A percentile compares a stretch with the other conserved stretches of the same genome.
Evolutionary conservation across 2,888 invertebrate genomes (phyloP).

Genomic region (Agrotis clavis): DNA sequence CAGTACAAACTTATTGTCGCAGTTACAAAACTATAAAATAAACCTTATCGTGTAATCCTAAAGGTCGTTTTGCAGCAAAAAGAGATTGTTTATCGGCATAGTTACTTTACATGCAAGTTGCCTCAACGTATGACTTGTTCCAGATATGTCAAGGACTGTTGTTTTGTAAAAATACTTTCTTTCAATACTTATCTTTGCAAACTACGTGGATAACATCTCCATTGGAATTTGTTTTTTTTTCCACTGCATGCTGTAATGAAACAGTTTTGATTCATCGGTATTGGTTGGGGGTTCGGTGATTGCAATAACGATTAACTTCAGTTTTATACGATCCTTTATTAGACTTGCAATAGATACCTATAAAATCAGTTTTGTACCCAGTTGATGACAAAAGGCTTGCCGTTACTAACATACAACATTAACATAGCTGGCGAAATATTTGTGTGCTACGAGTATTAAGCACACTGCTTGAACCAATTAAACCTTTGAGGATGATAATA

Average conservation of each 20-base stretch:
- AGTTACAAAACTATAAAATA: slow-evolving; percentile 46
- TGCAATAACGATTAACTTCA: neutral
- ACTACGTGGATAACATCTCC: slow-evolving; percentile 57
- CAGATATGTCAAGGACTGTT: slow-evolving; percentile 87
- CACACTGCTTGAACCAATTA: too few relatives aligned
- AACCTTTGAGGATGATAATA: too few relatives aligned
- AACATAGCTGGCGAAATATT: too few relatives aligned
- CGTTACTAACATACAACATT: too few relatives aligned
- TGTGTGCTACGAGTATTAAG: too few relatives aligned
- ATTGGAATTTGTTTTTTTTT: slow-evolving; percentile 56
- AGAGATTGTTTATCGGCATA: slow-evolving; percentile 53
- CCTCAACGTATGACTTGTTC: slow-evolving; percentile 79
- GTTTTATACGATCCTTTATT: neutral
- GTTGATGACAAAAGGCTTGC: too few relatives aligned
- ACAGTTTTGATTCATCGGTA: slow-evolving; percentile 16
- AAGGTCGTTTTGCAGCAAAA: slow-evolving; percentile 45
- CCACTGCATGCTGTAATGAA: slow-evolving; percentile 29
- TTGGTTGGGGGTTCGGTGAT: neutral
- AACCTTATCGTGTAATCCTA: slow-evolving; percentile 54
- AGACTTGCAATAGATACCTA: neutral
- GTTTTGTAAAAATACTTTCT: slow-evolving; percentile 84
- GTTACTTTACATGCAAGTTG: slow-evolving; percentile 71
- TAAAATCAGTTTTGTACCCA: too few relatives aligned
- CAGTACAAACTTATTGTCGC: slow-evolving; percentile 64
- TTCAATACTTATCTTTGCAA: slow-evolving; percentile 74